Conservation (phyloP, 1,140 invertebrate species). For the Drosophila biarmipes region DNA sequence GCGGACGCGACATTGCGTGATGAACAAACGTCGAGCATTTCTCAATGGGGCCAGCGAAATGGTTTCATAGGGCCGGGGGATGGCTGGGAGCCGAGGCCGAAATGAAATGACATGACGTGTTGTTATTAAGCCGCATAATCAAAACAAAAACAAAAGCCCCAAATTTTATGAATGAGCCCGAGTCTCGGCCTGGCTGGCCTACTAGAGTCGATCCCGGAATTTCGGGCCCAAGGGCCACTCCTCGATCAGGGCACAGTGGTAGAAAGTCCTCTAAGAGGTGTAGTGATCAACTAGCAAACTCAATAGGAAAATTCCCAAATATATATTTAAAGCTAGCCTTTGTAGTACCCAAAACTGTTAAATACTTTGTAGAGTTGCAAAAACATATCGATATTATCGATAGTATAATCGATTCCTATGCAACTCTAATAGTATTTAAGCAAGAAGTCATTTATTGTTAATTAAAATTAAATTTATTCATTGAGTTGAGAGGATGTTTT, state of each 20-base stretch:
- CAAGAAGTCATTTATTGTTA: too few species aligned
- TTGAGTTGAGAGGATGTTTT: too few species aligned
- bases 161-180: slow-evolving; percentile 69
- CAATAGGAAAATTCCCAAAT: too few species aligned
- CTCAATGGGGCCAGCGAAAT: slow-evolving; percentile 46
- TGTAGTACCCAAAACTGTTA: too few species aligned
- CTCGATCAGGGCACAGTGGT: slow-evolving; percentile 13
- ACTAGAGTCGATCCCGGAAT: slow-evolving; percentile 10
- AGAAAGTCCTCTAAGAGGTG: too few species aligned
- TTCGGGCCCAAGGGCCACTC: slow-evolving; percentile 7
- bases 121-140: slow-evolving; percentile 69
- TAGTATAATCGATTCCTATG: too few species aligned
- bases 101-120: slow-evolving; percentile 77
- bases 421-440: too few species aligned
- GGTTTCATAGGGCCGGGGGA: background rate
- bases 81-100: slow-evolving; percentile 31
- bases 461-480: too few species aligned
- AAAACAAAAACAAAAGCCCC: slow-evolving; percentile 43
- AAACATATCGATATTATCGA: too few species aligned
- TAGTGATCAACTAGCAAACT: too few species aligned
- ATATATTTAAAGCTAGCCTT: too few species aligned
- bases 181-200: slow-evolving; percentile 1
- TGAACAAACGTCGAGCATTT: slow-evolving; percentile 66
- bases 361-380: too few species aligned
- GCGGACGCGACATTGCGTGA: slow-evolving; percentile 74